Evolutionary conservation across 2,888 invertebrate species (phyloP).

Genomic region (Epsilonema sp.): DNA sequence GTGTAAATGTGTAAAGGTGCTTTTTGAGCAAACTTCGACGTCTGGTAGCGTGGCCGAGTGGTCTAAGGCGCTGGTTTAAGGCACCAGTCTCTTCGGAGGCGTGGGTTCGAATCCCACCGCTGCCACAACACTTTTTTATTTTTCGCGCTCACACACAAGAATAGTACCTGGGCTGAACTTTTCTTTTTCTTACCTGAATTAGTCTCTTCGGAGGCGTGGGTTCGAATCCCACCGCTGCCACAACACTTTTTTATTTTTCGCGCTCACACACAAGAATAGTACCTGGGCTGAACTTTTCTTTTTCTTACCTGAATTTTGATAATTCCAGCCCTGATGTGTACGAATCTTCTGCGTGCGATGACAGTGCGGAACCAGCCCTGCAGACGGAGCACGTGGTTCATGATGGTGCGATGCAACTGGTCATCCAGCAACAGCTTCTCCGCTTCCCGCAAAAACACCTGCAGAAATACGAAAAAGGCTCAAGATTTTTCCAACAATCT

Average conservation of each 20-base stretch:
- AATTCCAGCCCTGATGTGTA: constrained; percentile 50
- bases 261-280: too few species aligned
- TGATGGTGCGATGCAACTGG: constrained; percentile 73
- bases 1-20: too few species aligned
- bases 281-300: constrained; percentile 1
- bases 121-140: too few species aligned
- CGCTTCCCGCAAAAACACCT: constrained; percentile 69
- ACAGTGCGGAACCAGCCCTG: constrained; percentile 74
- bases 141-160: too few species aligned
- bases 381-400: constrained; percentile 70
- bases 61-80: constrained; percentile 74
- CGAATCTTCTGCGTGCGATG: constrained; percentile 53
- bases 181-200: constrained; percentile 40
- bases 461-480: constrained; percentile 1
- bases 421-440: constrained; percentile 80
- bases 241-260: too few species aligned
- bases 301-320: constrained; percentile 46
- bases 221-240: constrained; percentile 70
- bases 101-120: constrained; percentile 72
- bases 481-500: not conserved
- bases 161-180: too few species aligned
- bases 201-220: constrained; percentile 65
- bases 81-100: constrained; percentile 67
- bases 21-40: too few species aligned
- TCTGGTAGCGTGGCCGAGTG: constrained; percentile 72